Base-by-base conservation (phyloP, 2,888 invertebrate species). In the Cosmorhoe ocellata region DNA sequence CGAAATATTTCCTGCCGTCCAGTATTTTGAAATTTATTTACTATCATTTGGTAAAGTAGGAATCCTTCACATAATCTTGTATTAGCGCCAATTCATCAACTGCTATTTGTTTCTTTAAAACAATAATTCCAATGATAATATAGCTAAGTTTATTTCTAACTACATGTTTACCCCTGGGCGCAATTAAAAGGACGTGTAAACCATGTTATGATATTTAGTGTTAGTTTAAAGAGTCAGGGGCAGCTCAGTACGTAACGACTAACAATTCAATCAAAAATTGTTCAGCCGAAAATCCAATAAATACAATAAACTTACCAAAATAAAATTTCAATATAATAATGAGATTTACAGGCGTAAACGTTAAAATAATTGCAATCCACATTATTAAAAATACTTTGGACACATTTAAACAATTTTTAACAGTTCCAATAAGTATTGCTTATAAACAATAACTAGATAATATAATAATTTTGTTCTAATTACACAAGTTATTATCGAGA, bases 381-480 rank as follows among this genome's bases (percentile, higher is more conserved):
- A 39, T 47, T 28, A 50, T 49, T 22, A 36, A 14, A 46, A 56
- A 26, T 37, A 52, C 39, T 45, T 45, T 46, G 53, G 48, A 59
- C 53, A 36, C 30, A 51, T 49, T 48, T 48, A 51, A 42, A 47
- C 43, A 56, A 49, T 55, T 33, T 56, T 56, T 56, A 63, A 61
- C 61, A 59, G 57, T 56, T 58, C 54, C 56, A 52, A 58, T 57
- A 59, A 52, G 57, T 59, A 57, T 59, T 59, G 61, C 55, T 59
- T 54, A 51, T 37, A 56, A 49, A 58, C 58, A 58, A 61, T 57
- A 44, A 53, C 38, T 51, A 51, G 48, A 56, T 55, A n/a, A n/a
- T 49, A 49, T 40, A 63, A 58, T 64, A 58, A 48, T 53, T 63
- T 69, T 64, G 60, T 58, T 63, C 52, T 65, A 60, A 57, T 63